A percentile compares a stretch with the other conserved stretches of the same genome.
These are phyloP conservation scores for Oophaga sylvatica DNA, from an alignment of 2,797 vertebrate species.

Conservation along the genomic window DNA sequence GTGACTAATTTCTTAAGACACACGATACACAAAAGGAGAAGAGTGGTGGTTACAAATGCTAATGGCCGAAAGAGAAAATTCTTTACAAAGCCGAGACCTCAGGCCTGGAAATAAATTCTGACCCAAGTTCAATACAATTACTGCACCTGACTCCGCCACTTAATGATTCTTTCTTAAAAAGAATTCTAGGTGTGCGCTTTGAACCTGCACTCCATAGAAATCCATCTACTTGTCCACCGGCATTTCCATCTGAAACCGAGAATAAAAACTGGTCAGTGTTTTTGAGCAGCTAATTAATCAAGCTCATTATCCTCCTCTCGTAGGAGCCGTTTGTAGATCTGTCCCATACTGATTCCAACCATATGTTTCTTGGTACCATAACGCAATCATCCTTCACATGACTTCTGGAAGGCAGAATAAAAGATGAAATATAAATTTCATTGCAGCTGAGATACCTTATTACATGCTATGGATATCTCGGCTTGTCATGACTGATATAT, in stretches of 20 bases:
- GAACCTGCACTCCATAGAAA: conserved; percentile 56
- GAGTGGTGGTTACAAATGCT: conserved; percentile 45
- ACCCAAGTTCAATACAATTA: conserved; percentile 61
- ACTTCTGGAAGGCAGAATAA: neutral
- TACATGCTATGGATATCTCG: conserved; percentile 1
- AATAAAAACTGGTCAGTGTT: conserved; percentile 55
- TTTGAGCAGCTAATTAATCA: conserved; percentile 60
- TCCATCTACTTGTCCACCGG: conserved; percentile 48
- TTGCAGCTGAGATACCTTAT: conserved; percentile 10
- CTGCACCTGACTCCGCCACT: conserved; percentile 55
- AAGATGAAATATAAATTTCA: conserved; percentile 15
- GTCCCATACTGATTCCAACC: conserved; percentile 37
- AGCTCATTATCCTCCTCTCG: conserved; percentile 38
- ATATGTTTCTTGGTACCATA: conserved; percentile 48
- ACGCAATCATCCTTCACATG: conserved; percentile 17
- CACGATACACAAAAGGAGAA: conserved; percentile 40
- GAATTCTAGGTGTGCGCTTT: conserved; percentile 39
- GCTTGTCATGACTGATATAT: neutral
- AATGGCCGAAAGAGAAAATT: conserved; percentile 34
- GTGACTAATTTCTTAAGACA: conserved; percentile 44
- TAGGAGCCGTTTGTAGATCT: conserved; percentile 28
- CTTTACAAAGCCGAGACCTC: conserved; percentile 32
- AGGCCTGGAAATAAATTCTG: conserved; percentile 53
- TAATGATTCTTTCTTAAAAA: conserved; percentile 59
- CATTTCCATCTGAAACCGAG: conserved; percentile 52